phyloP scores from a whole-genome alignment of 1,140 invertebrate species.

The Spodoptera litura region DNA sequence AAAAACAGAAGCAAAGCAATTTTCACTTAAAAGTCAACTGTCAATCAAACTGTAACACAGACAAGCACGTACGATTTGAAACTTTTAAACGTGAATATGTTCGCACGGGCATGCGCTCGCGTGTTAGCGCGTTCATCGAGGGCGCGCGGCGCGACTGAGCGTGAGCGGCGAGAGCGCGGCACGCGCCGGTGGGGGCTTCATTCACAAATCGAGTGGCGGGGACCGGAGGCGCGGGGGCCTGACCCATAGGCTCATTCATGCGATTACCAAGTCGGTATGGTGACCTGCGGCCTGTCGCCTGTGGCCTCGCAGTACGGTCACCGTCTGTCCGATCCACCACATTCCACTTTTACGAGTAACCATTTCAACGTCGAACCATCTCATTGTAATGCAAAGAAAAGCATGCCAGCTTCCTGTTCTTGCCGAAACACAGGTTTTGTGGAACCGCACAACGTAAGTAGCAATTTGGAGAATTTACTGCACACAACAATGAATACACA shows the following conservation, averaged over 20 bases:
- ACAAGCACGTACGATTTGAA: conserved; percentile 68
- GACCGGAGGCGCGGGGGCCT: conserved; percentile 58
- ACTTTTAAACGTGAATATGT: conserved; percentile 73
- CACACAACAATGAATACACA: conserved; percentile 53
- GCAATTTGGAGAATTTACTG: conserved; percentile 56
- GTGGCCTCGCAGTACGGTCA: conserved; percentile 35
- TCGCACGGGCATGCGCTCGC: conserved; percentile 67
- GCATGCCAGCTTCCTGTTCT: conserved; percentile 48
- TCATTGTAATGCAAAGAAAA: conserved; percentile 53
- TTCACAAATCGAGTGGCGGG: conserved; percentile 81
- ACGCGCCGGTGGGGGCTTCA: conserved; percentile 82
- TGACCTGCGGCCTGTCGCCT: conserved; percentile 61
- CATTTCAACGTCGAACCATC: conserved; percentile 5
- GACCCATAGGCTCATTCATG: conserved; percentile 73
- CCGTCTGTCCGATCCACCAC: conserved; percentile 34
- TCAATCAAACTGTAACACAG: conserved; percentile 52
- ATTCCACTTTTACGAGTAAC: conserved; percentile 23
- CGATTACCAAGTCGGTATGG: conserved; percentile 64
- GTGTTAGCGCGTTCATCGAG: conserved; percentile 70
- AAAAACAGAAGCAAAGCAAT: conserved; percentile 49
- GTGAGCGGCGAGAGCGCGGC: conserved; percentile 68
- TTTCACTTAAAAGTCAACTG: conserved; percentile 58
- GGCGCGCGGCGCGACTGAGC: conserved; percentile 80
- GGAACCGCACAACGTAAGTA: conserved; percentile 47
- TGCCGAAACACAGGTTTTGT: conserved; percentile 54